phyloP scores from a whole-genome alignment of 2,797 vertebrate genomes.

The Syngnathus rostellatus region DNA sequence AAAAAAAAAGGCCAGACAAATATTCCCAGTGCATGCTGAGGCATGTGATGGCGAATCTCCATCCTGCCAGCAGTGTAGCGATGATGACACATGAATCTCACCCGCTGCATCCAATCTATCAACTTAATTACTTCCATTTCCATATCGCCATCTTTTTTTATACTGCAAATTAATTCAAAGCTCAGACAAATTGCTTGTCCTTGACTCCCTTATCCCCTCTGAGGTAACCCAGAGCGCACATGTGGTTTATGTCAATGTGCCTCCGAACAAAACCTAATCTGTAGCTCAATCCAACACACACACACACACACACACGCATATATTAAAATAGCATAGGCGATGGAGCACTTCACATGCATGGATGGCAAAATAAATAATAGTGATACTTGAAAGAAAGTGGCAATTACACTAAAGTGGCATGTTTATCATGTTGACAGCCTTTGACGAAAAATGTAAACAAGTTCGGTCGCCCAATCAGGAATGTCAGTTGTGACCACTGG shows the following conservation, averaged over 20 bases:
- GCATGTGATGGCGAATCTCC: conserved; percentile 36
- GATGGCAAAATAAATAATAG: conserved; percentile 45
- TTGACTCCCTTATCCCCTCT: conserved; percentile 49
- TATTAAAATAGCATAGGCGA: conserved; percentile 43
- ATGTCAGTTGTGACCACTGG: conserved; percentile 37
- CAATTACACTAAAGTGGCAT: conserved; percentile 12
- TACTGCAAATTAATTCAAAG: conserved; percentile 66
- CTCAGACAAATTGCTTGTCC: conserved; percentile 61
- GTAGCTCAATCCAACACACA: conserved; percentile 37
- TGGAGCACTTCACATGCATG: conserved; percentile 33
- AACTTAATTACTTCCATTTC: conserved; percentile 72
- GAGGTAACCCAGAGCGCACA: conserved; percentile 26
- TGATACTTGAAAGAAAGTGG: conserved; percentile 30
- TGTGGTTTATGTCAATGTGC: conserved; percentile 22
- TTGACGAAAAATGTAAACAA: conserved; percentile 30
- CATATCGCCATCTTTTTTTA: conserved; percentile 56
- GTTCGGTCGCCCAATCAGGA: conserved; percentile 19
- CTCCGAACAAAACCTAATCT: conserved; percentile 38
- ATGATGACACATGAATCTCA: conserved; percentile 54
- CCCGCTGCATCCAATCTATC: conserved; percentile 63
- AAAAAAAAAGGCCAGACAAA: neutral
- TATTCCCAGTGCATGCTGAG: conserved; percentile 21
- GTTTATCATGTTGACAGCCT: conserved; percentile 45
- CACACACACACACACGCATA: conserved; percentile 16
- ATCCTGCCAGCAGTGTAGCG: conserved; percentile 37